Evolutionary conservation across 2,113 vertebrate species (phyloP).

Genomic region (Connochaetes taurinus): DNA sequence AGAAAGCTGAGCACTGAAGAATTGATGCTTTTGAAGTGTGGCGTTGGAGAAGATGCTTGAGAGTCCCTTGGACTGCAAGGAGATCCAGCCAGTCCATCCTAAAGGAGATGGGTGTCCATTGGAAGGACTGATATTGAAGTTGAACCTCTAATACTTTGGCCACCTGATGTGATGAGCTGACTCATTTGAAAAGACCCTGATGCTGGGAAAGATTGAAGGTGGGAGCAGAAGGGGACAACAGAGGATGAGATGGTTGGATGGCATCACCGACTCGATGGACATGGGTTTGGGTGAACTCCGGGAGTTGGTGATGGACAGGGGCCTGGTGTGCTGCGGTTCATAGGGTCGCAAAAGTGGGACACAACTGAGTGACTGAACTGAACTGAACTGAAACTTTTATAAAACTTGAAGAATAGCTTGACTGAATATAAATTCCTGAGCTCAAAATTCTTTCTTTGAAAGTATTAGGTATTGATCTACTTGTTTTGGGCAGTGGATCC

Average conservation of each 20-base stretch:
- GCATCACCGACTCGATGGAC: neutral
- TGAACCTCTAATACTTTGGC: neutral
- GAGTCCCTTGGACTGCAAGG: neutral
- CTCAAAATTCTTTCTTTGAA: constrained; percentile 22
- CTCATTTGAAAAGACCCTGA: neutral
- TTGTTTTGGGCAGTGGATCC: neutral
- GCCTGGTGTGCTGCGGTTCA: rapidly evolving
- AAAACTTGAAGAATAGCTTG: neutral
- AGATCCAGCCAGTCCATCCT: neutral
- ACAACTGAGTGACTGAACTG: neutral
- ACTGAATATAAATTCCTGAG: neutral
- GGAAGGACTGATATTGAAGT: neutral
- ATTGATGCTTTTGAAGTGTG: neutral
- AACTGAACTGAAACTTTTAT: neutral
- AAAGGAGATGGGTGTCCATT: neutral
- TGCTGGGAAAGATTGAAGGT: neutral
- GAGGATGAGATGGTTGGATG: neutral
- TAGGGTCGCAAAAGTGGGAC: rapidly evolving
- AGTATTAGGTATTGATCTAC: neutral
- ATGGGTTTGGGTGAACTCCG: neutral
- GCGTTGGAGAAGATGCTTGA: neutral
- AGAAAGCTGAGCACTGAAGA: neutral
- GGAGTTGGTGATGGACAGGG: neutral
- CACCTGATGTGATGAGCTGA: neutral
- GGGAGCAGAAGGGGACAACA: neutral